Base-by-base conservation (phyloP, 2,888 invertebrate species). In the Epirrita christyi region DNA sequence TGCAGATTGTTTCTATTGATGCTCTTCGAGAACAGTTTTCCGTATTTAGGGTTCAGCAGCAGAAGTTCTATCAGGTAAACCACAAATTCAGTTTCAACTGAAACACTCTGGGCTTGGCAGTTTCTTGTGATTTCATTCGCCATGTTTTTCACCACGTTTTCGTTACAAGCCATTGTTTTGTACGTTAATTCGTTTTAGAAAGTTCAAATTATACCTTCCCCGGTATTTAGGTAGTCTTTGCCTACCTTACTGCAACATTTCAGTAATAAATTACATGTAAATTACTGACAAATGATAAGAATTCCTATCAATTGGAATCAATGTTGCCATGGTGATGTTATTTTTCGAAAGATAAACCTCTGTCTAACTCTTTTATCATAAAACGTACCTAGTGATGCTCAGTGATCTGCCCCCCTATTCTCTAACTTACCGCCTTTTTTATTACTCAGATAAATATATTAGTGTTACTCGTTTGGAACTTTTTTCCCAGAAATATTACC, bases 121-220 rank as follows among this genome's bases (percentile, higher is more conserved):
- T 93, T 92, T 53, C 93, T 79, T 0, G 93, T 81, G 44, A 94
- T 88, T 81, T 94, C 94, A 59, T 89, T 92, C 0, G 93, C 93
- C 64, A 94, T 93, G 69, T 93, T 94, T 67, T 93, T 93, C 9
- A 93, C 82, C 13, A 93, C 81, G 65, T 92, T 93, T 41, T 92
- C 91, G 68, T 90, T 90, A 66, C 86, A 85, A 37, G 85, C 86
- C 88, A 47, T 74, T 64, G 15, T 55, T 45, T 1, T 34, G 21
- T 14, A 3, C 5, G 14, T 11, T 4, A 21, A 21, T 21, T 6
- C 14, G 14, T 2, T 2, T 27, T 37, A 14, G 36, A 52, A 50
- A 50, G 11, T 52, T 44, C 21, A 59, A 40, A 14, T 28, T 9
- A 6, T 13, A n/a, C n/a, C n/a, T n/a, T n/a, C n/a, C n/a, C n/a